Percentiles rank a stretch among this genome's conserved stretches.
Conservation (phyloP, 2,797 vertebrate species). For the Sciurus vulgaris region DNA sequence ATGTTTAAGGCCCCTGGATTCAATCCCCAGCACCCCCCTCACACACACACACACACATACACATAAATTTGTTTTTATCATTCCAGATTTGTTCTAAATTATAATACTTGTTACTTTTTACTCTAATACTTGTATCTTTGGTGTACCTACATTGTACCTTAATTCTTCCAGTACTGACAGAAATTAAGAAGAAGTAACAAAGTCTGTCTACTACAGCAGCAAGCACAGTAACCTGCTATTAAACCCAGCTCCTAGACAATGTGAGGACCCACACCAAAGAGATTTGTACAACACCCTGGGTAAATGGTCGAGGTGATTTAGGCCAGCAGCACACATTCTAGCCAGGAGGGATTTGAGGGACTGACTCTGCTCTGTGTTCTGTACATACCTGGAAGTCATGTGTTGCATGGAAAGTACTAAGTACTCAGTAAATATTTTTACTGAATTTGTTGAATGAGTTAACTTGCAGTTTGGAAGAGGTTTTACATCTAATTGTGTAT, state of each 20-base stretch:
- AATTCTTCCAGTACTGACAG: not conserved
- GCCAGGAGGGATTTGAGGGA: not conserved
- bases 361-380: not conserved
- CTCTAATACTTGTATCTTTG: not conserved
- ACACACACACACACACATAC: no score
- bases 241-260: not conserved
- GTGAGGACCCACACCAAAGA: not conserved
- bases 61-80: no score
- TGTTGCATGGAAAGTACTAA: not conserved
- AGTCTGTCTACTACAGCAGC: not conserved
- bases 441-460: not conserved
- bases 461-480: not conserved
- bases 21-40: no score
- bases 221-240: not conserved
- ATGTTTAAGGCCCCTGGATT: not conserved
- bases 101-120: not conserved
- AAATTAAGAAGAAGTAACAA: not conserved
- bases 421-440: not conserved
- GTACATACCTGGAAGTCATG: not conserved
- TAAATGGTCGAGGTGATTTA: not conserved
- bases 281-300: not conserved
- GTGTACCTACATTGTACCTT: not conserved
- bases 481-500: not conserved
- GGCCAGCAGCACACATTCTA: not conserved
- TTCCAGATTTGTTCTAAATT: conserved; percentile 9